Evolutionary conservation across 2,797 vertebrate species (phyloP), one percentile per base, ranked within the genome.

Genomic region (Centroberyx gerrardi): DNA sequence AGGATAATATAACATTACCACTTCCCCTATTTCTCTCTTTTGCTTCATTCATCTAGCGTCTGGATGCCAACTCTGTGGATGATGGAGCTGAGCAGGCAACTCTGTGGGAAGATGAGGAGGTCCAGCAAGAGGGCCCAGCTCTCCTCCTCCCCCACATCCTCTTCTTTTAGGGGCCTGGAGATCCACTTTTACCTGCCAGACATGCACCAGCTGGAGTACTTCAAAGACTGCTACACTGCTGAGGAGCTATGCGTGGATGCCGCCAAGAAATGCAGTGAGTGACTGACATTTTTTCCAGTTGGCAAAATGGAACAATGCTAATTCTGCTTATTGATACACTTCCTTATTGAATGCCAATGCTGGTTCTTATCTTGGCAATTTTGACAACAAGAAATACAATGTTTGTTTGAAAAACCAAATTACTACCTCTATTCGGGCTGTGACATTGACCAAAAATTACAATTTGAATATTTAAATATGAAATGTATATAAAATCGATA

Each of bases 41-140:
- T 5, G 8, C 15, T 74, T 63, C 29, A 3, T 15, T 4, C 49
- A 0, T 78, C 3, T 82, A 98, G 97, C 91, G 94, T 96, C 95
- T 98, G 94, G 95, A 96, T 85, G 96, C 95, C 86, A 95, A 92
- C 90, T 92, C 94, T 88, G 90, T 94, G 87, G 94, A 91, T 87
- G 93, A 96, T 97, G 94, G 95, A 96, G 93, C 91, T 95, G 90
- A 96, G 96, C 84, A 97, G 97, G 96, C 97, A 97, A 95, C 98
- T 99, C 93, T 99, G 98, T 94, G 95, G 96, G 80, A 99, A 98
- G 92, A 97, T 98, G 96, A 96, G 95, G 94, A 96, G 88, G 92
- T 94, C 95, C 28, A 96, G 80, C 38, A 96, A 89, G 87, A 97
- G 93, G 68, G 84, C 74, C 0, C 96, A 96, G 15, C 86, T 94